Percentiles rank a stretch among this genome's conserved stretches.
Evolutionary conservation across 2,113 vertebrate species (phyloP).

Genomic region (Cebus imitator): DNA sequence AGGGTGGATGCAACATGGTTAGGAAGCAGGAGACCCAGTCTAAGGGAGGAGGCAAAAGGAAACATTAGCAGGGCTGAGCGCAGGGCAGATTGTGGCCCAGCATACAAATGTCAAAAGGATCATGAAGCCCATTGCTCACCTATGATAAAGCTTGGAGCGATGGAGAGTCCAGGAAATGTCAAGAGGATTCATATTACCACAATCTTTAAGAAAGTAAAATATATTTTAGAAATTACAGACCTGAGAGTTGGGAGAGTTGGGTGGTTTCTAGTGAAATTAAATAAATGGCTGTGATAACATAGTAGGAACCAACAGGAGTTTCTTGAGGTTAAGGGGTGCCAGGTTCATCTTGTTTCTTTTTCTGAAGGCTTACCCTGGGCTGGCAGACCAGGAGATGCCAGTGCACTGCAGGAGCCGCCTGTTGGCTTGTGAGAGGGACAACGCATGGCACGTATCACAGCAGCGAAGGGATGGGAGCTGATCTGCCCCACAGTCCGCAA

Average conservation of each 20-base stretch:
- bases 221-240: background rate
- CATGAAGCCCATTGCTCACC: background rate
- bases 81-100: background rate
- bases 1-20: background rate
- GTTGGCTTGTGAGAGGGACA: background rate
- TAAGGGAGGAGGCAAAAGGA: background rate
- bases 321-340: background rate
- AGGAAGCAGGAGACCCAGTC: background rate
- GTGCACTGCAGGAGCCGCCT: background rate
- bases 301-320: background rate
- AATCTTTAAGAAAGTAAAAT: background rate
- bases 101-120: background rate
- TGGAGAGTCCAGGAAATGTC: background rate
- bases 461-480: background rate
- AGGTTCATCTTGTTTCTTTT: background rate
- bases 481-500: background rate
- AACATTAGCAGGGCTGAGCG: background rate
- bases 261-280: background rate
- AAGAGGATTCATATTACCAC: background rate
- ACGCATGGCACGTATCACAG: background rate
- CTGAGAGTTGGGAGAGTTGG: background rate
- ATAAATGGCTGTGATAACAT: background rate
- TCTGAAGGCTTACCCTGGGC: background rate
- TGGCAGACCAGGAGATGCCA: background rate
- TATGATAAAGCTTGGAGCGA: background rate